Evolutionary conservation across 2,113 vertebrate genomes (phyloP), one percentile per base, ranked within the genome.

Genomic region (Plecotus auritus): DNA sequence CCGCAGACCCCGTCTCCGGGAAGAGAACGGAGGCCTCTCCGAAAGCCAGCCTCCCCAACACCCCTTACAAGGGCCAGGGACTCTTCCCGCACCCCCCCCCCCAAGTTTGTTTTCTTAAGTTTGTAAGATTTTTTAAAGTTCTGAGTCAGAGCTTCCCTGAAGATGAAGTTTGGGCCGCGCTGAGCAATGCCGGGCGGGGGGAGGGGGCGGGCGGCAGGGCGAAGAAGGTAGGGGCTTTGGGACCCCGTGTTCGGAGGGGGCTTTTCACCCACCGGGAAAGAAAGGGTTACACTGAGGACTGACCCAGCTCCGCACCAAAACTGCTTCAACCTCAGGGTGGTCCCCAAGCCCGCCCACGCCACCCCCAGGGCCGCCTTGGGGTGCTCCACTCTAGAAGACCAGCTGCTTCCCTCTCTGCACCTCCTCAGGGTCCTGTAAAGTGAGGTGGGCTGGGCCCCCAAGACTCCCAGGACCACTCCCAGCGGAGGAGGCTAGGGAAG

Each of bases 121-220:
- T 72, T 61, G 64, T 47, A 69, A 90, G 94, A 40, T 40, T 76
- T 94, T 67, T 49, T 73, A 11, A 85, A 64, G 73, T 86, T 91
- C 66, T 95, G 96, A 96, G 94, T 97, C 95, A 96, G 77, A 91
- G 77, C 94, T 92, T 96, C 85, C 91, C 82, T n/a, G 45, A 56
- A 86, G 91, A 78, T 56, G 56, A 74, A 73, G 93, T 51, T 90
- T 18, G 88, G 93, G 73, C 90, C 64, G 0, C 30, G 32, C 47
- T n/a, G 90, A 77, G 95, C 82, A 40, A 82, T 8, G 69, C 94
- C 70, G 18, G 7, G 28, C 13, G 3, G 47, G 64, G 84, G 64
- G 45, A 22, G 61, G 72, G 40, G 13, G 32, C 45, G 28, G 90
- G 61, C 56, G 74, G 45, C 5, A 23, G 66, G 77, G 81, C 23